Conservation (phyloP, 2,888 invertebrate genomes). For the Limnephilus marmoratus region DNA sequence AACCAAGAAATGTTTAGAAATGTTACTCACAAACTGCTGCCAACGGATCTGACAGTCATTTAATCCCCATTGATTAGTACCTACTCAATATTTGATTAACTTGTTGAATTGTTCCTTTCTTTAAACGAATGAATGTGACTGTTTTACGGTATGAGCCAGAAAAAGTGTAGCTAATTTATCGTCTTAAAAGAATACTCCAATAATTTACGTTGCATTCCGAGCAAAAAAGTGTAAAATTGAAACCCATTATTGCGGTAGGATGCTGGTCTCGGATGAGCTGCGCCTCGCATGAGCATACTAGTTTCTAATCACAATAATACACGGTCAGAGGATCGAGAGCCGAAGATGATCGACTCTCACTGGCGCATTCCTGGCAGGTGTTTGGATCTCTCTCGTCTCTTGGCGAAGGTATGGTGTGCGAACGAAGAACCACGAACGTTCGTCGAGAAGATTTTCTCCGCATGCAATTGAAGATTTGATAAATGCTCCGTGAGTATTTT, state of each 20-base stretch:
- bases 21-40: no score
- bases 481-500: neutral
- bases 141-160: neutral
- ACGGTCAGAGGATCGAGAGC: neutral
- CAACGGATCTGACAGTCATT: neutral
- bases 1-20: no score
- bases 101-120: neutral
- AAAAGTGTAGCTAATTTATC: neutral
- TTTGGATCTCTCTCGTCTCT: neutral
- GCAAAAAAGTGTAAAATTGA: slow-evolving; percentile 40
- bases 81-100: neutral
- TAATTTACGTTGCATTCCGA: neutral
- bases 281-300: neutral
- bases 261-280: slow-evolving; percentile 14
- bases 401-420: neutral
- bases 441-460: slow-evolving; percentile 19
- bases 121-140: neutral
- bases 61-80: neutral
- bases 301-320: slow-evolving; percentile 26
- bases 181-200: slow-evolving; percentile 8
- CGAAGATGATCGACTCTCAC: slow-evolving; percentile 51
- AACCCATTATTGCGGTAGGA: neutral
- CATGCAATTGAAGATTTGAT: neutral
- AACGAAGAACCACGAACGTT: neutral
- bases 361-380: slow-evolving; percentile 31